Base-by-base conservation (phyloP, 2,888 invertebrate species). In the Apocheima hispidaria region DNA sequence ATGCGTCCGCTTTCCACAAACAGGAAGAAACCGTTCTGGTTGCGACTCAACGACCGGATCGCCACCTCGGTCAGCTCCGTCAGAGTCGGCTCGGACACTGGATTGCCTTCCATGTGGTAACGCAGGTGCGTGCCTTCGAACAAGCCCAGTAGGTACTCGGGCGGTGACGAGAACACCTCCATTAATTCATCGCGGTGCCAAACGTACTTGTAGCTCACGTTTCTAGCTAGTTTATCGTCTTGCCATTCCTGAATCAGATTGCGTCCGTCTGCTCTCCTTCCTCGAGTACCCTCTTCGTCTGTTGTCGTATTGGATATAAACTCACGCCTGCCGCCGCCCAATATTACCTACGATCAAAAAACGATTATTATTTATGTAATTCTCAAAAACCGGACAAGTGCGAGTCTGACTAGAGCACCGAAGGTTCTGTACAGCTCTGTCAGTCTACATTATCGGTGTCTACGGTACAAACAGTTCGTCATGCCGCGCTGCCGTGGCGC, bases 251-350 rank as follows among this genome's bases (percentile, higher is more conserved):
- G 82, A 55, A 96, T 95, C 50, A 96, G 86, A 82, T 96, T 94
- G 2, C 92, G 86, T 0, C 93, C 94, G 75, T 96, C 96, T 4
- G 82, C 71, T 44, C 94, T 81, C 0, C 74, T 68, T 0, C 95
- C 93, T 0, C n/a, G 28, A 0, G 81, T 73, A 1, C 92, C 92
- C 63, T 94, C 93, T 23, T 88, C 93, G 79, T 94, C 96, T 16
- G 69, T 70, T 0, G 70, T 73, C 2, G 80, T 81, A 10, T 84
- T 91, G 0, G 95, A 94, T 18, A 95, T 75, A 69, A 97, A 95
- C 60, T 95, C 93, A 4, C 87, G 83, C 23, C 96, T 88, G 0
- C 97, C 97, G 0, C 97, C 96, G 0, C 96, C 97, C 60, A 97
- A 79, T 46, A 96, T 94, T 0, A 96, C 94, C 93, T 70, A n/a